Conservation (phyloP, 2,888 invertebrate genomes). For the Dorcus hopei region DNA sequence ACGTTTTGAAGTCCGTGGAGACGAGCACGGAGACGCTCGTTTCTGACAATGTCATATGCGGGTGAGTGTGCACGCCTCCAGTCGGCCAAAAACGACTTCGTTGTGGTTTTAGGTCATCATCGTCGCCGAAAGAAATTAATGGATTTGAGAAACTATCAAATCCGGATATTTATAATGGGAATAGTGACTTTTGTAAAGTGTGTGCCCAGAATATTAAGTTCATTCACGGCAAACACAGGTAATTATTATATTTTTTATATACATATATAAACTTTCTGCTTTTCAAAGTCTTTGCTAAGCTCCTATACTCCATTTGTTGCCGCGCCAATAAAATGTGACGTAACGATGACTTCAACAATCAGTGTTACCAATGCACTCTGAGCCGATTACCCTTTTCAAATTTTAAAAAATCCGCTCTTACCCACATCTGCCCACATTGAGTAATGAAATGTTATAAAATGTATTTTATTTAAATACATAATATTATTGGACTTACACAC, state of each 20-base stretch:
- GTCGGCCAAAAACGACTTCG: neutral
- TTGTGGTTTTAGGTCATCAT: constrained; percentile 31
- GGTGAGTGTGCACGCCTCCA: constrained; percentile 21
- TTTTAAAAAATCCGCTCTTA: too few relatives aligned
- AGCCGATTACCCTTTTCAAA: too few relatives aligned
- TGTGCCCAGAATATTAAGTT: constrained; percentile 42
- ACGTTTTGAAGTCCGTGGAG: constrained; percentile 42
- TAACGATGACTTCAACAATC: too few relatives aligned
- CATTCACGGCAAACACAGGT: constrained; percentile 37
- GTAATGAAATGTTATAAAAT: too few relatives aligned
- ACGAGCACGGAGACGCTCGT: constrained; percentile 57
- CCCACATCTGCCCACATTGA: too few relatives aligned
- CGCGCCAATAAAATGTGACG: too few relatives aligned
- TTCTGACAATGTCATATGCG: constrained; percentile 39
- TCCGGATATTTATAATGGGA: constrained; percentile 31
- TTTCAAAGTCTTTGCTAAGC: neutral
- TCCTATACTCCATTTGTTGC: too few relatives aligned
- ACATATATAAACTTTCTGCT: neutral
- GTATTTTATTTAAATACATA: too few relatives aligned
- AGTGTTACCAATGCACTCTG: too few relatives aligned
- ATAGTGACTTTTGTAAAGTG: constrained; percentile 38
- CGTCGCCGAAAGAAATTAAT: constrained; percentile 41
- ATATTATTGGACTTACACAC: too few relatives aligned
- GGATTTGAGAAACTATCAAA: constrained; percentile 42
- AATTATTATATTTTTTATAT: constrained; percentile 15